Conservation (phyloP, 2,888 invertebrate species). For the Tachina lurida region DNA sequence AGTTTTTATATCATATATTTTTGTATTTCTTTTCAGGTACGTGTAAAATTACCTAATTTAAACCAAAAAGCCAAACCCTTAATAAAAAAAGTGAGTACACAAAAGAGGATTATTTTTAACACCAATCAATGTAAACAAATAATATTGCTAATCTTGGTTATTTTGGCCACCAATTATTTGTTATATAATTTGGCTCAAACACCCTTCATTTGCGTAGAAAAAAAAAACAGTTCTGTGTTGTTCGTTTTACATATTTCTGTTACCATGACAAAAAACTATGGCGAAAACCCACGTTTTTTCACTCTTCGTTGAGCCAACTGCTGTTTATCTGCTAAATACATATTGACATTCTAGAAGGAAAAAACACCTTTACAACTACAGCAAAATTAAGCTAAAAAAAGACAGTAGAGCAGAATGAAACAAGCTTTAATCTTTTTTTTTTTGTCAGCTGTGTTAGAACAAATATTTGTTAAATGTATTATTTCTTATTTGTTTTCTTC, state of each 20-base stretch:
- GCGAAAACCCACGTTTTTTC: slow-evolving; percentile 43
- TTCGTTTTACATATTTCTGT: slow-evolving; percentile 29
- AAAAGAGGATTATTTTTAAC: neutral
- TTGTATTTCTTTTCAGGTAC: slow-evolving; percentile 14
- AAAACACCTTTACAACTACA: neutral
- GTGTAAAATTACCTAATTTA: neutral
- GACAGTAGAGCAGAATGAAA: slow-evolving; percentile 29
- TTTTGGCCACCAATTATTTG: slow-evolving; percentile 11
- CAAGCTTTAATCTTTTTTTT: slow-evolving; percentile 44
- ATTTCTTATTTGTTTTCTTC: neutral
- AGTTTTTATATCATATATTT: neutral
- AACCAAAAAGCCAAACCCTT: neutral
- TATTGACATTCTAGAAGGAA: slow-evolving; percentile 31
- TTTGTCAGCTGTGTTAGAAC: slow-evolving; percentile 46
- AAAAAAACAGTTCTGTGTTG: neutral
- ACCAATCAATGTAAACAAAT: neutral
- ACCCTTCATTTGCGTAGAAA: neutral
- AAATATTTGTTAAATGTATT: slow-evolving; percentile 48
- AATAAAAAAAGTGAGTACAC: slow-evolving; percentile 24
- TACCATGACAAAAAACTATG: slow-evolving; percentile 54
- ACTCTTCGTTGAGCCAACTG: neutral
- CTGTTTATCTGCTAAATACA: slow-evolving; percentile 36
- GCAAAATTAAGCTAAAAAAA: slow-evolving; percentile 6
- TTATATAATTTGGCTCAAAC: neutral
- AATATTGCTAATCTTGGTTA: slow-evolving; percentile 11